Conservation (phyloP, 1,140 invertebrate species). For the Holotrichia oblita region DNA sequence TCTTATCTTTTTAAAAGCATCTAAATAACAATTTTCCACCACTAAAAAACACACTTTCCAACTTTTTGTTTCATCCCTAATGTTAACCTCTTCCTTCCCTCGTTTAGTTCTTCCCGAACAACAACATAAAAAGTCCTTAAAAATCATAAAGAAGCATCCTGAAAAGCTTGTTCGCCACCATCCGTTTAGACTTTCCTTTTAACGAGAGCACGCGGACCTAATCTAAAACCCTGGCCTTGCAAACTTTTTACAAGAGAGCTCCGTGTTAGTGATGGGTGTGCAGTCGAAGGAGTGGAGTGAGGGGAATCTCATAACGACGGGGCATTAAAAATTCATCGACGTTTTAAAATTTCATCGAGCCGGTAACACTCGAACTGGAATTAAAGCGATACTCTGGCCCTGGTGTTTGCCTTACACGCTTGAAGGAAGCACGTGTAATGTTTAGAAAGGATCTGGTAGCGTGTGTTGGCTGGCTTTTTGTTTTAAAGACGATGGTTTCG, state of each 20-base stretch:
- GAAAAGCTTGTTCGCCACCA: background rate
- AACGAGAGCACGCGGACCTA: background rate
- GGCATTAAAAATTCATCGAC: constrained; percentile 9
- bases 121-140: constrained; percentile 10
- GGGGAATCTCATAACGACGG: background rate
- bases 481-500: too few relatives aligned
- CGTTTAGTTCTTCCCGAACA: background rate
- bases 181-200: background rate
- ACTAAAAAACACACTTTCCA: constrained; percentile 8
- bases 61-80: background rate
- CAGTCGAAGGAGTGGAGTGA: background rate
- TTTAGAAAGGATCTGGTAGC: too few relatives aligned
- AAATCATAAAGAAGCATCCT: background rate
- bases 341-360: constrained; percentile 5
- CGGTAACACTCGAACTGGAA: background rate
- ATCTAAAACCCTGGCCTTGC: background rate
- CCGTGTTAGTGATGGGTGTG: background rate
- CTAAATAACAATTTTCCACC: background rate
- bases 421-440: too few relatives aligned
- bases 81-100: background rate
- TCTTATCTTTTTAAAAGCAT: background rate
- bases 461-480: too few relatives aligned
- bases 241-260: background rate
- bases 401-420: too few relatives aligned
- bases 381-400: background rate